Evolutionary conservation across 2,797 vertebrate species (phyloP).

Genomic region (Falco naumanni): DNA sequence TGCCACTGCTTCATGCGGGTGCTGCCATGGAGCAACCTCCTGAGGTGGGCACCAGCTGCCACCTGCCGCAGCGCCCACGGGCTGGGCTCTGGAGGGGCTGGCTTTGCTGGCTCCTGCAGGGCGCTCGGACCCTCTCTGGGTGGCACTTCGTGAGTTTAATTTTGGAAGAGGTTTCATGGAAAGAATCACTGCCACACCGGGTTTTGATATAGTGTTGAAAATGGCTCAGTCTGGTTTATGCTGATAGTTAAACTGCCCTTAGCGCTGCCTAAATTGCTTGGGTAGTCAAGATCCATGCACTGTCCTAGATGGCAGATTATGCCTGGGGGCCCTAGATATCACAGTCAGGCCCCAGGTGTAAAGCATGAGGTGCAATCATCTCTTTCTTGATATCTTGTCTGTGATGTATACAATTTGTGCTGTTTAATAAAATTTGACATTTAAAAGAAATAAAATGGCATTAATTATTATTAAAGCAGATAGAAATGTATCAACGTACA

Average conservation of each 20-base stretch:
- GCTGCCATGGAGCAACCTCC: not conserved
- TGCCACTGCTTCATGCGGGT: rapidly evolving
- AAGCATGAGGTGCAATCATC: not conserved
- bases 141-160: not conserved
- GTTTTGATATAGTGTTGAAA: not conserved
- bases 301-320: not conserved
- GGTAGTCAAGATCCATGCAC: not conserved
- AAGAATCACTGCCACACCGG: not conserved
- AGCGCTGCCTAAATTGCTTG: not conserved
- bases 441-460: not conserved
- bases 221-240: not conserved
- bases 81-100: not conserved
- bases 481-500: not conserved
- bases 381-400: not conserved
- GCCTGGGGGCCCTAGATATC: not conserved
- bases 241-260: not conserved
- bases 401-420: not conserved
- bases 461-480: not conserved
- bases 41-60: not conserved
- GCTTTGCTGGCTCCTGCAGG: not conserved
- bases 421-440: not conserved
- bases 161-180: not conserved
- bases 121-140: not conserved
- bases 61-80: rapidly evolving
- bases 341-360: not conserved